Percentiles rank a stretch among this genome's conserved stretches.
phyloP scores from a whole-genome alignment of 2,888 invertebrate genomes.

The Crematogaster levior region DNA sequence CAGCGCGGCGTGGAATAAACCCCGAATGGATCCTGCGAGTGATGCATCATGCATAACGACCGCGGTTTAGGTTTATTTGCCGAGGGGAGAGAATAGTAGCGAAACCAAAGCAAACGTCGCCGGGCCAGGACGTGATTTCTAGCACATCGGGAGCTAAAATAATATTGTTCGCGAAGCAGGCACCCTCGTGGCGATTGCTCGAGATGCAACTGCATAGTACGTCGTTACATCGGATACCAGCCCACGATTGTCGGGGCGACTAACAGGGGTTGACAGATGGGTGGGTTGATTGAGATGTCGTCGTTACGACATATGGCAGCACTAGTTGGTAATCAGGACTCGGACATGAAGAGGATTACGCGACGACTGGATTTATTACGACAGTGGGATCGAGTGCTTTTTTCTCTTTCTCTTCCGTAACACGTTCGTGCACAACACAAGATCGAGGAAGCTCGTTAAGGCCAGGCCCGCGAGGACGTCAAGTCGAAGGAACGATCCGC shows the following conservation, averaged over 20 bases:
- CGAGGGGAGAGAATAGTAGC: slow-evolving; percentile 57
- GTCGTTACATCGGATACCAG: slow-evolving; percentile 59
- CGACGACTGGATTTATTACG: slow-evolving; percentile 69
- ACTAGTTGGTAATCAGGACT: slow-evolving; percentile 66
- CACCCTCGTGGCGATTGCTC: slow-evolving; percentile 58
- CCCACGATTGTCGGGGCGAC: slow-evolving; percentile 49
- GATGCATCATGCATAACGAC: slow-evolving; percentile 57
- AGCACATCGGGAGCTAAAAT: slow-evolving; percentile 75
- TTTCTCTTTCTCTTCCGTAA: background rate
- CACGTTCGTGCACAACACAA: slow-evolving; percentile 31
- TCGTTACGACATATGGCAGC: slow-evolving; percentile 70
- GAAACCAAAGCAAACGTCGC: slow-evolving; percentile 69
- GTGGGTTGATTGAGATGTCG: slow-evolving; percentile 71
- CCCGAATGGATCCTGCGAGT: slow-evolving; percentile 52
- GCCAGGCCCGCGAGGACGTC: slow-evolving; percentile 56
- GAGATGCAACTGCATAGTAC: slow-evolving; percentile 65
- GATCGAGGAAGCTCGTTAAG: slow-evolving; percentile 67
- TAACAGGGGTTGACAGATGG: slow-evolving; percentile 69
- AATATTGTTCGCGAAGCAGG: slow-evolving; percentile 76
- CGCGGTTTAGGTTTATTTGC: slow-evolving; percentile 67
- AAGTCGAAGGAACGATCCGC: slow-evolving; percentile 47
- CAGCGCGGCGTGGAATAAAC: slow-evolving; percentile 39
- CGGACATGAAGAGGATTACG: slow-evolving; percentile 71
- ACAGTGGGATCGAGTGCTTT: slow-evolving; percentile 58
- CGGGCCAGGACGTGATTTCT: slow-evolving; percentile 68